phyloP scores from a whole-genome alignment of 2,113 vertebrate species.

The Xenotilapia caudafasciata region DNA sequence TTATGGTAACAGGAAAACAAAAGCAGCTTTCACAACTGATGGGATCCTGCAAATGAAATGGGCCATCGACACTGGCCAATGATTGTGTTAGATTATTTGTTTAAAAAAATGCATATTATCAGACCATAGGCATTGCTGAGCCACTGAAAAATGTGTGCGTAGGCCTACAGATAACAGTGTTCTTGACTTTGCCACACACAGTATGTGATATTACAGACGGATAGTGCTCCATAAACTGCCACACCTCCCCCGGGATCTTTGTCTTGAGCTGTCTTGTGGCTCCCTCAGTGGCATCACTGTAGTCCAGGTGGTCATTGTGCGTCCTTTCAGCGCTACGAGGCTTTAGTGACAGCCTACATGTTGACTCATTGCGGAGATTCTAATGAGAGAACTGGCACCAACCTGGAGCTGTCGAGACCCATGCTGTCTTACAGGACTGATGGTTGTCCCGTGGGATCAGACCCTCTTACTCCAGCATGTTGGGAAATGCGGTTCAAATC shows the following conservation, averaged over 20 bases:
- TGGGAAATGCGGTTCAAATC: conserved; percentile 25
- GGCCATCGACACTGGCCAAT: accelerated
- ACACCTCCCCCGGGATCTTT: neutral
- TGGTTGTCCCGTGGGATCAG: conserved; percentile 12
- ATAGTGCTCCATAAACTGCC: neutral
- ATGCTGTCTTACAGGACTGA: conserved; percentile 38
- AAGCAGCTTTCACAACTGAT: neutral
- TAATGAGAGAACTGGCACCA: conserved; percentile 36
- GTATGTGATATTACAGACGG: neutral
- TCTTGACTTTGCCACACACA: neutral
- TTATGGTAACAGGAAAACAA: neutral
- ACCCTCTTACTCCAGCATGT: neutral
- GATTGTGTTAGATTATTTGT: neutral
- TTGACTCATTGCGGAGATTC: conserved; percentile 34
- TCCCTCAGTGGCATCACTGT: neutral
- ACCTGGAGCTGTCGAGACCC: conserved; percentile 36
- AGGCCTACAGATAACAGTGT: neutral
- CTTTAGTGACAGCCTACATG: conserved; percentile 22
- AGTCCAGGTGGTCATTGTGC: neutral
- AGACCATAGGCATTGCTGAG: neutral
- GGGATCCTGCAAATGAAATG: neutral
- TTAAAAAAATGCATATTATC: neutral
- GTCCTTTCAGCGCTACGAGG: neutral
- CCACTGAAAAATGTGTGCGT: accelerated
- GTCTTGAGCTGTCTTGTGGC: neutral